Evolutionary conservation across 2,113 vertebrate species (phyloP).

Genomic region (Rafetus swinhoei): DNA sequence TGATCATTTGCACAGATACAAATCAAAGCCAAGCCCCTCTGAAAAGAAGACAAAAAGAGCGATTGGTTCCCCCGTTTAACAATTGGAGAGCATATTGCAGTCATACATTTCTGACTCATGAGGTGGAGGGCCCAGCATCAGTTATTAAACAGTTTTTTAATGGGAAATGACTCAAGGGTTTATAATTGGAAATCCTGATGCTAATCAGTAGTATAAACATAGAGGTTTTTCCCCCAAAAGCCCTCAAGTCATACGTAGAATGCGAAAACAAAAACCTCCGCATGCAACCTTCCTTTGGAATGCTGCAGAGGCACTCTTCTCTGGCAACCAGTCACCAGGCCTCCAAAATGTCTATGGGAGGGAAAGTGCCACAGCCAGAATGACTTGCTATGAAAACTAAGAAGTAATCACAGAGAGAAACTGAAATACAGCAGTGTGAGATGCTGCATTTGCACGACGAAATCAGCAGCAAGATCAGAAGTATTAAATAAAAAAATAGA

Average conservation of each 20-base stretch:
- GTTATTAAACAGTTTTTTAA: background rate
- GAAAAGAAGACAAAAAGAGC: slow-evolving; percentile 14
- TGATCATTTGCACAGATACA: background rate
- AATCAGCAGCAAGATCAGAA: background rate
- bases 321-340: background rate
- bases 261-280: slow-evolving; percentile 32
- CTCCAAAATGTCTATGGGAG: background rate
- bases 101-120: background rate
- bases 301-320: background rate
- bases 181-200: slow-evolving; percentile 17
- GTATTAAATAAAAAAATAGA: background rate
- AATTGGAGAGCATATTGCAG: background rate
- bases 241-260: slow-evolving; percentile 5
- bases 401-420: background rate
- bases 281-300: slow-evolving; percentile 9
- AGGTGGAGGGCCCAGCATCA: background rate
- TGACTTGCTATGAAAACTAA: background rate
- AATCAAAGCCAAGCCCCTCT: background rate
- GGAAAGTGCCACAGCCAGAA: background rate
- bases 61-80: background rate
- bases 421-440: background rate
- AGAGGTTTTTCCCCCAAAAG: slow-evolving; percentile 1
- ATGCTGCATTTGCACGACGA: background rate
- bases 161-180: slow-evolving; percentile 19
- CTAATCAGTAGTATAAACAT: slow-evolving; percentile 35